These are phyloP conservation scores for Galerucella calmariensis DNA, from an alignment of 2,888 invertebrate species.

Conservation along the genomic window DNA sequence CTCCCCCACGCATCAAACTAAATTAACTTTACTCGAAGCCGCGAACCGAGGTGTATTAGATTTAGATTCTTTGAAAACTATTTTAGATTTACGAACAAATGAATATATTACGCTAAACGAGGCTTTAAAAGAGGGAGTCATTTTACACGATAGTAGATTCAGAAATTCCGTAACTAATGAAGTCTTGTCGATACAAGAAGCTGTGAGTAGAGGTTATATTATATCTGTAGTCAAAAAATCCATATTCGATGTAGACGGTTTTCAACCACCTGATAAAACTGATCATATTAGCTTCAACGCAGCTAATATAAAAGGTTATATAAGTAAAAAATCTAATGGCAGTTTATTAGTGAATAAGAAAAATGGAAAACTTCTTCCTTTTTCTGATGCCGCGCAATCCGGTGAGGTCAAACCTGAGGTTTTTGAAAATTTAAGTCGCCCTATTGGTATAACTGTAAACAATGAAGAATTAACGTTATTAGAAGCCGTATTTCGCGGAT, in stretches of 20 bases:
- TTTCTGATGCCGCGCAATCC: conserved; percentile 83
- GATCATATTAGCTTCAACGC: conserved; percentile 87
- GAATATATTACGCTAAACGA: conserved; percentile 86
- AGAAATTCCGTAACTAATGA: conserved; percentile 80
- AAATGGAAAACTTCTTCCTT: conserved; percentile 78
- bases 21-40: conserved; percentile 85
- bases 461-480: conserved; percentile 84
- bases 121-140: conserved; percentile 83
- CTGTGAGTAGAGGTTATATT: conserved; percentile 89
- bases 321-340: conserved; percentile 79
- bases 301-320: conserved; percentile 80
- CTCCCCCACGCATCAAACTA: conserved; percentile 82
- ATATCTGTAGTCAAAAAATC: conserved; percentile 88
- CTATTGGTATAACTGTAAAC: conserved; percentile 83
- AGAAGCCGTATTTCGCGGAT: conserved; percentile 86
- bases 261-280: conserved; percentile 83
- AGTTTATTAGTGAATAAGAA: conserved; percentile 79
- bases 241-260: conserved; percentile 92
- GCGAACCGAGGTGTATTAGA: conserved; percentile 89
- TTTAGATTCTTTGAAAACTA: conserved; percentile 83
- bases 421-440: conserved; percentile 84
- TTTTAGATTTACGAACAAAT: conserved; percentile 83
- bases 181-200: conserved; percentile 82
- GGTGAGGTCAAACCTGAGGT: conserved; percentile 87
- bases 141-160: conserved; percentile 80